Evolutionary conservation across 1,140 invertebrate genomes (phyloP), one percentile per base, ranked within the genome.

Genomic region (Drosophila mojavensis): DNA sequence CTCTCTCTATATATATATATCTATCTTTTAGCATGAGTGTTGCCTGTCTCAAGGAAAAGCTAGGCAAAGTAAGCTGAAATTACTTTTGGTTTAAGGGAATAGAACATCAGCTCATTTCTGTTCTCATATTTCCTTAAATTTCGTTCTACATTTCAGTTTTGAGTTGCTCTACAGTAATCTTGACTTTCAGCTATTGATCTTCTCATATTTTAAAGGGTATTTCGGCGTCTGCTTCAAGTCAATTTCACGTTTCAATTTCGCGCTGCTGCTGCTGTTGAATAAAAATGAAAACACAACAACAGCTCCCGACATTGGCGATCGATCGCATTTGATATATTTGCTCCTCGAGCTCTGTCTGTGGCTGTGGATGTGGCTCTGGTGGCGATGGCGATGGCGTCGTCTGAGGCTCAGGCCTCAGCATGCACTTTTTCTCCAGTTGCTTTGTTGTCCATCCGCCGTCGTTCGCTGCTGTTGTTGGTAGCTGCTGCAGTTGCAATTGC

Each of bases 241-340:
- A 1, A 39, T 3, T 5, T n/a, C 20, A n/a, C 3, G 56, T 47
- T 61, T 11, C 26, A 63, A 17, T 41, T 53, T 51, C 10, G 33
- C 55, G 26, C 30, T 48, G 55, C 59, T 39, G 50, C 43, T 39
- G 51, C 60, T 41, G 51, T 45, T 39, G 28, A 47, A 51, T 50
- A 66, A 75, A 70, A 71, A 64, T 64, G 61, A 78, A 78, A 75
- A 61, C 59, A 64, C 69, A 78, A 56, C 74, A 73, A 75, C 74
- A 75, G 84, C 74, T 88, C 85, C 84, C 84, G 84, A 84, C 84
- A 82, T 82, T 90, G 81, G 80, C 81, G 86, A 90, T 90, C 86
- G 86, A 90, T 90, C 86, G 81, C 86, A 80, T 90, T 90, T 90
- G 86, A 90, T 90, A 90, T 90, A 90, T 90, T 90, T 82, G 86